Percentiles rank a stretch among this genome's conserved stretches.
Evolutionary conservation across 2,888 invertebrate species (phyloP).

Genomic region (Oscheius sp.): DNA sequence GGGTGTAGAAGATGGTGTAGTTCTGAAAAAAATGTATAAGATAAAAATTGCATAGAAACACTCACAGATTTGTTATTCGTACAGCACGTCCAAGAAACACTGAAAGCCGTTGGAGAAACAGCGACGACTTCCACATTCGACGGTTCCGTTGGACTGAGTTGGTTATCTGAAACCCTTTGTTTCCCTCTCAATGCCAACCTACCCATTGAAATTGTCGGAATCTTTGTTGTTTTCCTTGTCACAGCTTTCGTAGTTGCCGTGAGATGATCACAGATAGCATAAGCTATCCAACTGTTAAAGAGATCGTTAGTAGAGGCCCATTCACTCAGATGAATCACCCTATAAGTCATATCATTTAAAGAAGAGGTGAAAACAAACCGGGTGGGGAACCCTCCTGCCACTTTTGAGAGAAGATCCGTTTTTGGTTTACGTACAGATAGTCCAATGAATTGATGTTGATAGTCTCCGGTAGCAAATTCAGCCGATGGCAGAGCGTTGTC

Average conservation of each 20-base stretch:
- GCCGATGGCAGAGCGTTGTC: slow-evolving; percentile 57
- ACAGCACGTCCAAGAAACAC: slow-evolving; percentile 67
- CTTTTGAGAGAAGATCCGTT: slow-evolving; percentile 50
- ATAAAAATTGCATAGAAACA: background rate
- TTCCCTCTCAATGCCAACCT: background rate
- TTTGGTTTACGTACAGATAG: slow-evolving; percentile 58
- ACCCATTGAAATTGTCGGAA: slow-evolving; percentile 32
- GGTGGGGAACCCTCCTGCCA: slow-evolving; percentile 50
- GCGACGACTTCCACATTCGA: slow-evolving; percentile 60
- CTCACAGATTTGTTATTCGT: slow-evolving; percentile 63
- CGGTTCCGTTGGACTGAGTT: slow-evolving; percentile 42
- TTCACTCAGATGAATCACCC: slow-evolving; percentile 64
- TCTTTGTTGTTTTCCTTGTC: slow-evolving; percentile 39
- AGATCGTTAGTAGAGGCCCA: slow-evolving; percentile 60
- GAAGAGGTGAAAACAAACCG: slow-evolving; percentile 28
- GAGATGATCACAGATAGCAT: slow-evolving; percentile 61
- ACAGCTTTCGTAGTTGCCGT: slow-evolving; percentile 44
- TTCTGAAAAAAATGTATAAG: slow-evolving; percentile 54
- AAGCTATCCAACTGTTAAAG: slow-evolving; percentile 62
- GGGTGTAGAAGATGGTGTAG: slow-evolving; percentile 62
- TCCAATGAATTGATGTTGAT: slow-evolving; percentile 55
- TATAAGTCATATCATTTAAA: slow-evolving; percentile 17
- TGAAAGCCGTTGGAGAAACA: slow-evolving; percentile 57
- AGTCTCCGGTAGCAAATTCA: slow-evolving; percentile 52
- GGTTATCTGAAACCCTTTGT: background rate